Base-by-base conservation (phyloP, 92 coral and sea anemone species). In the Porites divaricata region DNA sequence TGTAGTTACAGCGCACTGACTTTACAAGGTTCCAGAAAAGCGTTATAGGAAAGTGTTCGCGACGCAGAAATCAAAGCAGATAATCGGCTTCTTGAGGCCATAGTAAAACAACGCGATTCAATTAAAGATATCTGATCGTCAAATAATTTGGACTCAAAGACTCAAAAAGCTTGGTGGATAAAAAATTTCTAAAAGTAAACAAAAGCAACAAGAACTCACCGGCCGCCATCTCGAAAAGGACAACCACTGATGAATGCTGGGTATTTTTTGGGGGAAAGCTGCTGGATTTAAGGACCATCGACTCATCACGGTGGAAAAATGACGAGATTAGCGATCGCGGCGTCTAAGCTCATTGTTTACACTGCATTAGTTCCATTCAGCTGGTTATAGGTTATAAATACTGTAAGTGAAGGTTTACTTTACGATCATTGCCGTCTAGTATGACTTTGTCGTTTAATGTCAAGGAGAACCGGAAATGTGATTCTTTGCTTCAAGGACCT, bases 211-310 rank as follows among this genome's bases (percentile, higher is more conserved):
- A 1, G 48, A 1, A 81, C 86, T 82, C 28, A 82, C 86, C 86
- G 72, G 79, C 86, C 79, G 64, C 79, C 86, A 82, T 81, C 56
- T 81, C 58, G 23, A 81, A 48, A 63, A n/a, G 63, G 20, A n/a
- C 68, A 15, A 20, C 8, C 6, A 41, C 65, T 17, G 28, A 15
- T 24, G 84, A 52, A 13, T 56, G 85, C 67, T 52, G 86, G 86
- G 79, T 26, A 49, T n/a, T 45, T 41, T 58, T 48, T 11, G n/a
- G 1, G 20, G 15, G 5, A 4, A 72, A 21, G 63, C 86, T 72
- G 79, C 86, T 72, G 72, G 28, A n/a, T 9, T 9, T 0, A 62
- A 41, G 11, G 7, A 26, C 50, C 24, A 25, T 23, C 9, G 26
- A 11, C 19, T 73, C 77, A 50, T n/a, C n/a, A n/a, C n/a, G n/a